phyloP scores from a whole-genome alignment of 2,888 invertebrate genomes.

The Sesia bembeciformis region DNA sequence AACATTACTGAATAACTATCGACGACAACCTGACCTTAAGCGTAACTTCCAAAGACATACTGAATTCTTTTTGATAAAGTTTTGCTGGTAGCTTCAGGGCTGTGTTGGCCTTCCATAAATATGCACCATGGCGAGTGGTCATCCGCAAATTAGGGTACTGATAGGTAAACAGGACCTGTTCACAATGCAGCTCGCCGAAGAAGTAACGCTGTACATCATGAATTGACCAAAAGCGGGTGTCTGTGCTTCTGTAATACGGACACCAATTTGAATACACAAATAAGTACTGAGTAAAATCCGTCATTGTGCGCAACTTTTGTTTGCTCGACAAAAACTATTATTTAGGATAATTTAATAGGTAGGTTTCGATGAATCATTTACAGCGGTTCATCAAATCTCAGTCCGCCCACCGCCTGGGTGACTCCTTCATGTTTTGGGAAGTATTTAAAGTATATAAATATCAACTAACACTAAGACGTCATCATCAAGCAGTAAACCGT shows the following conservation, averaged over 20 bases:
- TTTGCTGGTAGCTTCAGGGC: constrained; percentile 33
- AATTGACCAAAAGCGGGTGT: constrained; percentile 48
- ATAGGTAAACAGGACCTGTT: constrained; percentile 42
- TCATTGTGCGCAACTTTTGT: too few species aligned
- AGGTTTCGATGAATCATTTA: not conserved
- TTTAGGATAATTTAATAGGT: not conserved
- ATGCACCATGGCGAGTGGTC: constrained; percentile 32
- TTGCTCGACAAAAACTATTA: too few species aligned
- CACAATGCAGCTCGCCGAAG: constrained; percentile 43
- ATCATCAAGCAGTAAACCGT: constrained; percentile 40
- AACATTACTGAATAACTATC: too few species aligned
- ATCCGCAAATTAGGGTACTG: constrained; percentile 51
- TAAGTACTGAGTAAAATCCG: too few species aligned
- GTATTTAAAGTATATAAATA: too few species aligned
- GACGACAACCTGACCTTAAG: constrained; percentile 30
- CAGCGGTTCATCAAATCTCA: too few species aligned
- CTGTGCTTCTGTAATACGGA: constrained; percentile 11
- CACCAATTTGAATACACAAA: too few species aligned
- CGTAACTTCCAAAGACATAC: constrained; percentile 34
- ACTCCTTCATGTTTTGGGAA: too few species aligned
- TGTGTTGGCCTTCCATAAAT: constrained; percentile 41
- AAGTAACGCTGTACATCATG: constrained; percentile 54
- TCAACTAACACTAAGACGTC: constrained; percentile 40
- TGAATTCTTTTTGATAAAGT: constrained; percentile 36
- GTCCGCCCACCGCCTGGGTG: too few species aligned